Base-by-base conservation (phyloP, 2,797 vertebrate genomes). In the Iguana delicatissima region DNA sequence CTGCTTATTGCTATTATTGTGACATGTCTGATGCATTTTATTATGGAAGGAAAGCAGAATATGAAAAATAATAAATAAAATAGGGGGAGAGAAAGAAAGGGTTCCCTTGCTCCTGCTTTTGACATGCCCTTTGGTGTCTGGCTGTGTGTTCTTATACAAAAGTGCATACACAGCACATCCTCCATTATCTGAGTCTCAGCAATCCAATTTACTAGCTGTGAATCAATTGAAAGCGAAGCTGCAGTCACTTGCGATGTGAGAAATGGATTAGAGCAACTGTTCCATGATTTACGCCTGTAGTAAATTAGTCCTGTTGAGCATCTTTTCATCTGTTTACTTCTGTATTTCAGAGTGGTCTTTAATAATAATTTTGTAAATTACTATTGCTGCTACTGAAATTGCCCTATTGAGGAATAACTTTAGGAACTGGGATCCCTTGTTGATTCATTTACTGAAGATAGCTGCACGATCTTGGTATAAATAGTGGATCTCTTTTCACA, bases 291-390 rank as follows among this genome's bases (percentile, higher is more conserved):
- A 67, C 57, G n/a, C 32, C 46, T 52, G 62, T 9, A 79, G 29
- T 18, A 42, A 1, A 85, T 69, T 4, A 55, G n/a, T 38, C 76
- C 50, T 24, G n/a, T 14, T 79, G 59, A 89, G 6, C 52, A 26
- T 32, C 29, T 67, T 9, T 35, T 52, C 4, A 16, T 69, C 46
- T 85, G 50, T 62, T 89, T 42, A 38, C 50, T 83, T 89, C 38
- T 77, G 59, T n/a, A 59, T 35, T 67, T 14, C 1, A 10, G 42
- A 76, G 2, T 84, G 29, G 18, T 77, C 67, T 85, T 64, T n/a
- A 67, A 87, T 80, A 64, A 80, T 67, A 64, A 50, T 87, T 87
- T 67, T 87, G 38, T 35, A 80, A 64, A 87, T n/a, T 64, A 24
- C 26, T 46, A 20, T 79, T 52, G 59, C 29, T 67, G 59, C 32